Conservation (phyloP, 23 tunicate genomes). For the Trididemnum miniatum region DNA sequence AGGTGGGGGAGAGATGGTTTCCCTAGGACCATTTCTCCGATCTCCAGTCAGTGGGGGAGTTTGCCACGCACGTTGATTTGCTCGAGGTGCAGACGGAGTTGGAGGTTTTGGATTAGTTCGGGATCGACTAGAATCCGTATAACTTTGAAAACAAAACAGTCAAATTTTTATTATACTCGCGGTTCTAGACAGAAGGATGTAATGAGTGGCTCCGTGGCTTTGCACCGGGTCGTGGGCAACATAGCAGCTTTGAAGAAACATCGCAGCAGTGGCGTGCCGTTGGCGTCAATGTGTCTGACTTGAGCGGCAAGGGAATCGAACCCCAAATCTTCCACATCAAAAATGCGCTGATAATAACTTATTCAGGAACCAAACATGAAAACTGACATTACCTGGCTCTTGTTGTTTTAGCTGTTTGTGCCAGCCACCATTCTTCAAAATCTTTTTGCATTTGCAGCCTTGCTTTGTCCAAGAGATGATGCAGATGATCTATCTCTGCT, state of each 20-base stretch:
- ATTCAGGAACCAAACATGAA: too few species aligned
- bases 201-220: too few species aligned
- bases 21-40: not conserved
- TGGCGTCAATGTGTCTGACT: too few species aligned
- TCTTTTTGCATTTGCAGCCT: constrained; percentile 88
- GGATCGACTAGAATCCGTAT: not conserved
- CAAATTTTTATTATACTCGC: too few species aligned
- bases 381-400: not conserved
- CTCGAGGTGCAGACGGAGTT: not conserved
- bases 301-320: too few species aligned
- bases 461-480: constrained; percentile 79
- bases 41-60: constrained; percentile 32
- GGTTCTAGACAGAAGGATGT: too few species aligned
- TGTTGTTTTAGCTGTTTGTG: constrained; percentile 25
- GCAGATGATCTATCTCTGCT: constrained; percentile 95
- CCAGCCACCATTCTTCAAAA: constrained; percentile 86
- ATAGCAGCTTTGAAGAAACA: too few species aligned
- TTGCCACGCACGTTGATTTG: constrained; percentile 24
- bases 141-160: not conserved
- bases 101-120: constrained; percentile 1
- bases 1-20: constrained; percentile 38
- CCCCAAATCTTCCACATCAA: too few species aligned
- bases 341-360: too few species aligned
- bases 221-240: too few species aligned
- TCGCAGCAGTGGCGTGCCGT: too few species aligned